These are phyloP conservation scores for Pristiophorus japonicus DNA, from an alignment of 2,113 vertebrate genomes.

Conservation along the genomic window DNA sequence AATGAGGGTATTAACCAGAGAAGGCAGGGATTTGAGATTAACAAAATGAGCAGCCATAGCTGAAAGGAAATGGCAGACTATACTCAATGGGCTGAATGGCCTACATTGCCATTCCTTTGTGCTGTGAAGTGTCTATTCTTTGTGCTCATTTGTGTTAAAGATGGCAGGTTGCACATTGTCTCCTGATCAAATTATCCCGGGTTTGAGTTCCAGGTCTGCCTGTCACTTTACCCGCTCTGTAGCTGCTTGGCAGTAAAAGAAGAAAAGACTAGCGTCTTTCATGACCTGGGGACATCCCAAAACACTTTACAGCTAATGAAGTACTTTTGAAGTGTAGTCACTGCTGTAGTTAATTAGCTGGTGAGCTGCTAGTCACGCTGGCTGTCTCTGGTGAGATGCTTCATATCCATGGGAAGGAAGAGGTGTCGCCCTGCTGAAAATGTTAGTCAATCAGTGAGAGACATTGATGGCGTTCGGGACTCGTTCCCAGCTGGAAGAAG, in stretches of 20 bases:
- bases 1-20: background rate
- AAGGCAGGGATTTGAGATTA: background rate
- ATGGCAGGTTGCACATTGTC: background rate
- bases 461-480: background rate
- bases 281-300: background rate
- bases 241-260: background rate
- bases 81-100: background rate
- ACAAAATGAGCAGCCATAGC: background rate
- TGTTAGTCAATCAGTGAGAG: background rate
- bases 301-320: background rate
- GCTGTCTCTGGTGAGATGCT: background rate
- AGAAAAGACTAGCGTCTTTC: background rate
- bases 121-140: background rate
- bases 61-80: background rate
- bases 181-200: background rate
- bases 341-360: background rate
- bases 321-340: background rate
- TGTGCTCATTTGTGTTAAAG: background rate
- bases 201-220: background rate
- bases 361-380: background rate
- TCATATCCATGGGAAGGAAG: background rate
- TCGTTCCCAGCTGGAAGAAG: background rate
- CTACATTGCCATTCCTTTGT: background rate
- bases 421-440: background rate
- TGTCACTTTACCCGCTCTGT: background rate